Evolutionary conservation across 2,888 invertebrate species (phyloP), one percentile per base, ranked within the genome.

Genomic region (Prostheceraeus crozeri): DNA sequence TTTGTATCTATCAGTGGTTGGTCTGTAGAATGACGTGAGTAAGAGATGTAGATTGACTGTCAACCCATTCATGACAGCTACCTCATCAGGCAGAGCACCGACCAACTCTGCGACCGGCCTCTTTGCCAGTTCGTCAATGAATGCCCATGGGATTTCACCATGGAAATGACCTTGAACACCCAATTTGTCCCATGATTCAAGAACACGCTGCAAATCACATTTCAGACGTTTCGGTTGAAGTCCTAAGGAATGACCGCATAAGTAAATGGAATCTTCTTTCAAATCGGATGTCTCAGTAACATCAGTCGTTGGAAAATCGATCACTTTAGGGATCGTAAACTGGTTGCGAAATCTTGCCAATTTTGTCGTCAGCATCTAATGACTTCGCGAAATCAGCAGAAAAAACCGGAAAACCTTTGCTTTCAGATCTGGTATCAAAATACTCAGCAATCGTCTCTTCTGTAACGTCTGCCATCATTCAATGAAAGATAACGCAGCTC

Each of bases 201-300:
- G 64, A 62, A 78, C 76, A 30, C 73, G 69, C 4, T 75, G 67
- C 57, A 81, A 68, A 59, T 74, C 71, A 14, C 69, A 63, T 58
- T 73, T 70, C 0, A 77, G 74, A 1, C 69, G 70, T 64, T 77
- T 78, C 3, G 81, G 80, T 71, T 79, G 77, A n/a, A 82, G 72
- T 8, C 81, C 82, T 1, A 82, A 72, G 1, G 81, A 81, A 67
- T 82, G 79, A 1, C 81, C 81, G 66, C 80, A 79, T 36, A 82
- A 71, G 67, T 82, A 82, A 19, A 82, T 73, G 64, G 76, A 73
- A 27, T 80, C 80, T 23, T 76, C 77, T 0, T 79, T 72, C 0
- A 72, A 67, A 21, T 70, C 63, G n/a, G n/a, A n/a, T n/a, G n/a
- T n/a, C n/a, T n/a, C n/a, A n/a, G n/a, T n/a, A n/a, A n/a, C n/a